Percentiles rank a stretch among this genome's conserved stretches.
These are phyloP conservation scores for Yoshiicerus persimilis DNA, from an alignment of 1,140 invertebrate species.

Conservation along the genomic window DNA sequence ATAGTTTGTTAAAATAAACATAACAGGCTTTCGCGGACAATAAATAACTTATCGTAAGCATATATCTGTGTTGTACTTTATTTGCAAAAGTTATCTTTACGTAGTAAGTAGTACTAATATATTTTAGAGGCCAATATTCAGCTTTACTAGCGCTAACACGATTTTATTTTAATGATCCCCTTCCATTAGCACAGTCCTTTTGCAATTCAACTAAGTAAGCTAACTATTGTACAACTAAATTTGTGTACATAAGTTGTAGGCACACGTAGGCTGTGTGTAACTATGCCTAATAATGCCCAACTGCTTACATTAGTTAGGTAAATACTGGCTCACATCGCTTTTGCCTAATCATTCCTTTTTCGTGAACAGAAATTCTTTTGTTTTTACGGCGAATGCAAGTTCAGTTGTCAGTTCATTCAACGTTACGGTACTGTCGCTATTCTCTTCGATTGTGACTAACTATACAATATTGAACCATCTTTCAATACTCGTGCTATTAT, in stretches of 20 bases:
- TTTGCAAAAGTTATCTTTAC: background rate
- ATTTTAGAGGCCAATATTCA: background rate
- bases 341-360: background rate
- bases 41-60: background rate
- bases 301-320: background rate
- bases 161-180: background rate
- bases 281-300: background rate
- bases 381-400: background rate
- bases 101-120: background rate
- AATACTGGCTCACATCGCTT: background rate
- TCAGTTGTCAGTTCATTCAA: background rate
- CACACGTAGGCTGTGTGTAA: background rate
- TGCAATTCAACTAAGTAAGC: background rate
- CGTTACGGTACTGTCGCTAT: background rate
- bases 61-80: background rate
- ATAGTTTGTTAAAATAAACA: background rate
- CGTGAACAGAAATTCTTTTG: background rate
- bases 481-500: background rate
- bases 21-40: background rate
- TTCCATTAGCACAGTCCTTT: background rate
- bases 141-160: background rate
- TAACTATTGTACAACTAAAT: background rate
- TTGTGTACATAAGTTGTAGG: background rate
- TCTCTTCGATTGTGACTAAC: background rate
- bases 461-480: background rate